A percentile compares a stretch with the other conserved stretches of the same genome.
phyloP scores from a whole-genome alignment of 2,797 vertebrate species.

The Parambassis ranga region DNA sequence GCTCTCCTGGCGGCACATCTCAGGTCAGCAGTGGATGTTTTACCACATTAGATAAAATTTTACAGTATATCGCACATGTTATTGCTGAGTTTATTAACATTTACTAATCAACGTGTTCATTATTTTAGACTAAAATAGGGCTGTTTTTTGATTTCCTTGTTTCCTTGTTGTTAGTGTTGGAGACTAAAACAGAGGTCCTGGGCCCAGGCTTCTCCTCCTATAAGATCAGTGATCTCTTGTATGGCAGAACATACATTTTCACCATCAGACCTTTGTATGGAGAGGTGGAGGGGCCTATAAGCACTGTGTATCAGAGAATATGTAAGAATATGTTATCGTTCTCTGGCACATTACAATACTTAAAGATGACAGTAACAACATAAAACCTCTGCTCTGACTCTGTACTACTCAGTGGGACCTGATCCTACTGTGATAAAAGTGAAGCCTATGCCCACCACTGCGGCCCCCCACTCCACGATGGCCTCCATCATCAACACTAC shows the following conservation, averaged over 20 bases:
- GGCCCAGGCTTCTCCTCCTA: constrained; percentile 72
- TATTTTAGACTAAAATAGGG: background rate
- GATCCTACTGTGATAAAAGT: constrained; percentile 34
- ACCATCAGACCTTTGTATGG: constrained; percentile 85
- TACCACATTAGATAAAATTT: background rate
- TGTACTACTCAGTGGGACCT: constrained; percentile 68
- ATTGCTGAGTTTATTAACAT: too few relatives aligned
- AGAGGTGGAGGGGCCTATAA: constrained; percentile 80
- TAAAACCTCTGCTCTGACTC: constrained; percentile 6
- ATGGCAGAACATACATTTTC: constrained; percentile 83
- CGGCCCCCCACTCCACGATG: constrained; percentile 20
- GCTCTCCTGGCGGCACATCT: constrained; percentile 84
- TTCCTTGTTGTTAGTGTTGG: constrained; percentile 68
- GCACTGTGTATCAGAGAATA: constrained; percentile 77
- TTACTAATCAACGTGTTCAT: too few relatives aligned
- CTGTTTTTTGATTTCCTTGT: too few relatives aligned
- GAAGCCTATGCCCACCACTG: constrained; percentile 45
- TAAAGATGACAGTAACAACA: too few relatives aligned
- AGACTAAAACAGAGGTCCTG: constrained; percentile 76
- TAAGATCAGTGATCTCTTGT: constrained; percentile 77
- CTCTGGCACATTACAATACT: too few relatives aligned
- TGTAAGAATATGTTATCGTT: too few relatives aligned
- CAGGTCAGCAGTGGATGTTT: constrained; percentile 73
- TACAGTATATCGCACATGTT: background rate
- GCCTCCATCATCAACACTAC: constrained; percentile 15